Base-by-base conservation (phyloP, 2,888 invertebrate species). In the Serripes groenlandicus region DNA sequence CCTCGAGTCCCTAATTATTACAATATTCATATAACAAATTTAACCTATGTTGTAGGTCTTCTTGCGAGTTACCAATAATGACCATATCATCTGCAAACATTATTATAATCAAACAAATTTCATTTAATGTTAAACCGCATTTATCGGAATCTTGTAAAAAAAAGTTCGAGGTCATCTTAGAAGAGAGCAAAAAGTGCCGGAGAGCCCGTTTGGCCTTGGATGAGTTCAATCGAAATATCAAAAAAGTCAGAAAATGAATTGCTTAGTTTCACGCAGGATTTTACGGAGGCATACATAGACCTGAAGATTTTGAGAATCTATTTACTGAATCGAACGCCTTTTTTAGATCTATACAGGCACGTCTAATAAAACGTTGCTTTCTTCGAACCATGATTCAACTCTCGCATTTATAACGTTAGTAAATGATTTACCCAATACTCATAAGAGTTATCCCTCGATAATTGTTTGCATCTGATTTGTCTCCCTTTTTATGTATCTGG, bases 291-390 rank as follows among this genome's bases (percentile, higher is more conserved):
- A 60, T 72, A 72, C 72, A 72, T 72, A 4, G 58, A n/a, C 30
- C 42, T 7, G 37, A 72, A 34, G 4, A 72, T 60, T 34, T 34
- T 35, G 7, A 72, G 28, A n/a, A 60, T 37, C 58, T 58, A 37
- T 72, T 23, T 15, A 72, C 54, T 23, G 72, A 72, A 35, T 72
- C 72, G 26, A 72, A 72, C 23, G 58, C 58, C 37, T 72, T 72
- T 28, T 60, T 72, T 3, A 72, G n/a, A 28, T 72, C 72, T 5
- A 72, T 37, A 37, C 52, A 71, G 5, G 70, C 52, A 32, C 54
- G n/a, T 66, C 66, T 15, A 35, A 66, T 28, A 66, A 35, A 23
- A 66, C 7, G 23, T 66, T 35, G n/a, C 35, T 35, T 66, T 7
- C 7, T 42, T 42, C 42, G 42, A 42, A 42, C 42, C 42, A 42